Base-by-base conservation (phyloP, 2,888 invertebrate genomes). In the Calameuta filiformis region DNA sequence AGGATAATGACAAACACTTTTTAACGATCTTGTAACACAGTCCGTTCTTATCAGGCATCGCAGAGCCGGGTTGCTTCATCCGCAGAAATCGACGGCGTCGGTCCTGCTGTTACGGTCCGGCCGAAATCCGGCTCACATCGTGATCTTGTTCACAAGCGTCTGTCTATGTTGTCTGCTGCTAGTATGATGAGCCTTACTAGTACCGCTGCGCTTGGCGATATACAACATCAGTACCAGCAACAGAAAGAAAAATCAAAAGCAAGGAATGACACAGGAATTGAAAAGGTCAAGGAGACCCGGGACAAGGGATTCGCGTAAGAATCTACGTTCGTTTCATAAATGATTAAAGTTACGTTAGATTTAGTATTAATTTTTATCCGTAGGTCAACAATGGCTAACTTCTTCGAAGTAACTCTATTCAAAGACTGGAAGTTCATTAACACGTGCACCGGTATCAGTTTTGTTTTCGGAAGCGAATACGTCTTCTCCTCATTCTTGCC, bases 401-500 rank as follows among this genome's bases (percentile, higher is more conserved):
- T 91, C 30, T 85, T 92, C 76, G 92, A 92, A 71, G 81, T 90
- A 68, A 87, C 88, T 4, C 80, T 92, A 56, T 81, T 92, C 35
- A 88, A 89, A 75, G 87, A 90, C 76, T 85, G 85, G 0, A 78
- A 86, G 4, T 92, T 91, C 76, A 78, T 95, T 12, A 96, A 95
- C 87, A 95, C 96, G 79, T 94, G 94, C 75, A 88, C 95, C 56
- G 96, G 96, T 69, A 93, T 95, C 87, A 93, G 95, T 0, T 92
- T 96, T 78, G 94, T 94, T 4, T 93, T 95, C 80, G 94, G 94
- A 78, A 94, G 95, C 9, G 96, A 96, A 88, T 92, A 94, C 71
- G 94, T 94, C 0, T 96, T 96, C 88, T 93, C 95, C 83, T 94
- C 95, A 0, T 87, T 96, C 76, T 93, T 96, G 80, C 96, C 96